These are phyloP conservation scores for Bombus breviceps DNA, from an alignment of 1,140 invertebrate genomes.

Conservation along the genomic window DNA sequence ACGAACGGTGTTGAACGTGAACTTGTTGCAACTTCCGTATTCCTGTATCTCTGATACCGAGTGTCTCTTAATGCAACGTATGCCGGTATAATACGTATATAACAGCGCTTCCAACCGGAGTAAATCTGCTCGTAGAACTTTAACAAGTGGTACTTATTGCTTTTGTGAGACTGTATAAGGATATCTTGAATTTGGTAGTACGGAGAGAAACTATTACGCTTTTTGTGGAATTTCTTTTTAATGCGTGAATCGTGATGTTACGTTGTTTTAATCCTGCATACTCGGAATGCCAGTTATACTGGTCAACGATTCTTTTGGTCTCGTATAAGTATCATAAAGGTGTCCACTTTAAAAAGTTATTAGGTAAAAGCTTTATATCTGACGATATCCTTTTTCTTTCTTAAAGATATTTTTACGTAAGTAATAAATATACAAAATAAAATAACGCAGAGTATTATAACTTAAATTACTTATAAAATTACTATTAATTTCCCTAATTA, in stretches of 20 bases:
- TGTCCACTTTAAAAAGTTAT: neutral
- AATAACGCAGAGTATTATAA: too few species aligned
- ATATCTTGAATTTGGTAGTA: slow-evolving; percentile 1
- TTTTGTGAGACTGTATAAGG: neutral
- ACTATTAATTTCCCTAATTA: neutral
- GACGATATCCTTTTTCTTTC: neutral
- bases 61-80: slow-evolving; percentile 30
- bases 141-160: slow-evolving; percentile 17
- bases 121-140: slow-evolving; percentile 3
- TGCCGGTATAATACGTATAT: neutral
- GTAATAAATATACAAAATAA: too few species aligned
- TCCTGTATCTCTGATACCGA: slow-evolving; percentile 46
- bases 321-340: neutral
- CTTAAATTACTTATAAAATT: neutral
- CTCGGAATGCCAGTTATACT: neutral
- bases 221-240: neutral
- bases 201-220: neutral
- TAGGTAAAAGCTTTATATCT: neutral
- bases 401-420: neutral
- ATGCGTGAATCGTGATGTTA: neutral
- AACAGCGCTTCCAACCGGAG: slow-evolving; percentile 16
- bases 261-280: neutral
- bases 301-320: neutral
- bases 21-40: slow-evolving; percentile 57
- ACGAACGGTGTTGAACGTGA: slow-evolving; percentile 46